phyloP scores from a whole-genome alignment of 2,888 invertebrate genomes.

The Drosophila formosana region DNA sequence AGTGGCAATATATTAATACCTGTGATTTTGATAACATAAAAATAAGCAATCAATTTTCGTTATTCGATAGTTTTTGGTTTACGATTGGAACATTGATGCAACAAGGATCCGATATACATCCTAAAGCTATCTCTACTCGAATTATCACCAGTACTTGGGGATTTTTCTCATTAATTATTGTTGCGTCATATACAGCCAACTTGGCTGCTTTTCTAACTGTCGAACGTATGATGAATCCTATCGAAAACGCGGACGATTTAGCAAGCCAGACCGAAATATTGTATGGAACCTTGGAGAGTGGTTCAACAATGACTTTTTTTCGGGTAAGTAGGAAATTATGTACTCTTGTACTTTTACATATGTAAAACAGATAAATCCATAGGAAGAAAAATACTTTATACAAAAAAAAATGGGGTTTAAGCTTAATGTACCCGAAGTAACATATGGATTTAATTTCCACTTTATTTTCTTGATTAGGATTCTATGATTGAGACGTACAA shows the following conservation, averaged over 20 bases:
- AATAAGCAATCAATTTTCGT: slow-evolving; percentile 91
- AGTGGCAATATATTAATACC: slow-evolving; percentile 91
- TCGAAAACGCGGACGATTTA: slow-evolving; percentile 93
- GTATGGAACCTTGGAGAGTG: slow-evolving; percentile 93
- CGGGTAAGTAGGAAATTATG: slow-evolving; percentile 86
- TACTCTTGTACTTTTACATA: too few species aligned
- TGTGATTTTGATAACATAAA: slow-evolving; percentile 86
- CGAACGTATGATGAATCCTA: slow-evolving; percentile 94
- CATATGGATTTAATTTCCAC: too few species aligned
- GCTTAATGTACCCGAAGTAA: too few species aligned
- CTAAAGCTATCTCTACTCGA: slow-evolving; percentile 88
- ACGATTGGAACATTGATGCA: slow-evolving; percentile 95
- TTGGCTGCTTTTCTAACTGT: slow-evolving; percentile 96
- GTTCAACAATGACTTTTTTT: slow-evolving; percentile 96
- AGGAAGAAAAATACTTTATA: too few species aligned
- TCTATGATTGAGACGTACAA: slow-evolving; percentile 92
- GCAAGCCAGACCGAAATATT: slow-evolving; percentile 93
- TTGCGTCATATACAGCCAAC: slow-evolving; percentile 96
- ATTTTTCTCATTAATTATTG: slow-evolving; percentile 96
- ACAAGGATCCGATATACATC: slow-evolving; percentile 92
- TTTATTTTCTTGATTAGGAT: slow-evolving; percentile 86
- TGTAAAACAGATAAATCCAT: too few species aligned
- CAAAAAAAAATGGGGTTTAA: too few species aligned
- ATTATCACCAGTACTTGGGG: slow-evolving; percentile 96
- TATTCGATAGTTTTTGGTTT: slow-evolving; percentile 95